Percentiles rank a stretch among this genome's conserved stretches.
Evolutionary conservation across 2,797 vertebrate genomes (phyloP).

Genomic region (Apodemus agrarius): DNA sequence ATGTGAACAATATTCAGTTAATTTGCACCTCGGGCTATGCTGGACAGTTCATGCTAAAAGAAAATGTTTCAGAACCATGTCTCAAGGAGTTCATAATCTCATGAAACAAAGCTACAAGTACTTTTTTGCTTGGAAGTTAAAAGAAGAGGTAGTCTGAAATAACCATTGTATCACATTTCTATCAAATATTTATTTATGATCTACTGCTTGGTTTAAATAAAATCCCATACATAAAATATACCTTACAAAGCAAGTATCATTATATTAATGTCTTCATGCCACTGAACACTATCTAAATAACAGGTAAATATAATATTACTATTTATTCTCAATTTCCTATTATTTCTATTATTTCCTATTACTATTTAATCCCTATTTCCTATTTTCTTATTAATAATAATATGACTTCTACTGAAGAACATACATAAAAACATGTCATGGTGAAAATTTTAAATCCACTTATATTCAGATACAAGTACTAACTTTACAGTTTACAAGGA

Average conservation of each 20-base stretch:
- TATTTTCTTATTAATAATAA: slow-evolving; percentile 29
- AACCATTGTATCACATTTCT: slow-evolving; percentile 9
- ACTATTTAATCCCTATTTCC: background rate
- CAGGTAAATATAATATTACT: background rate
- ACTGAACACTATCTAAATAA: slow-evolving; percentile 32
- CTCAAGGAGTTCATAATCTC: slow-evolving; percentile 43
- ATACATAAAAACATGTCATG: slow-evolving; percentile 24
- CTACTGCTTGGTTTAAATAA: slow-evolving; percentile 43
- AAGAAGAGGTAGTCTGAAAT: slow-evolving; percentile 39
- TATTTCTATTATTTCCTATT: background rate
- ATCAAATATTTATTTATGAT: slow-evolving; percentile 37
- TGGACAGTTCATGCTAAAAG: slow-evolving; percentile 12
- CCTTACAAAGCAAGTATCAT: slow-evolving; percentile 53
- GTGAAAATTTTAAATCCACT: slow-evolving; percentile 49
- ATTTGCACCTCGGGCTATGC: slow-evolving; percentile 12
- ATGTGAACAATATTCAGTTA: slow-evolving; percentile 32
- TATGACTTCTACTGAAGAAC: slow-evolving; percentile 40
- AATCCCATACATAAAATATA: background rate
- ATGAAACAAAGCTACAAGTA: slow-evolving; percentile 22
- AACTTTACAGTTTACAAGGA: background rate
- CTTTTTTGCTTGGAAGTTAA: slow-evolving; percentile 11
- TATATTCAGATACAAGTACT: slow-evolving; percentile 16
- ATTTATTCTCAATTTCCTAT: background rate
- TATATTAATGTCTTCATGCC: slow-evolving; percentile 15
- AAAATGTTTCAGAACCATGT: slow-evolving; percentile 6